Evolutionary conservation across 2,797 vertebrate species (phyloP), one percentile per base, ranked within the genome.

Genomic region (Apodemus agrarius): DNA sequence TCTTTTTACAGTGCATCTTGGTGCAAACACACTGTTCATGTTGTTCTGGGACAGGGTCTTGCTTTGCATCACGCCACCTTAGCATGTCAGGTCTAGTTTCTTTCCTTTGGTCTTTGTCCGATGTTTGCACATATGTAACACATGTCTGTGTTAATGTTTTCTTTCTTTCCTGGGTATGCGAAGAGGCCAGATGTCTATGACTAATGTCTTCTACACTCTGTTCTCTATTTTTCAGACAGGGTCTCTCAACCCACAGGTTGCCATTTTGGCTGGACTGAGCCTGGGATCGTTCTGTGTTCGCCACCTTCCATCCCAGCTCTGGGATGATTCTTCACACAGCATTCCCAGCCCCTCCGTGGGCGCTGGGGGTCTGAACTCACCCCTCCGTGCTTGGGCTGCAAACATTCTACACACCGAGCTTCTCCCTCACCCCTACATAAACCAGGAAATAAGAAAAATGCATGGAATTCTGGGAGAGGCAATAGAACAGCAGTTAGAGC

Each of bases 1-100:
- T 40, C 10, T 90, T 65, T 65, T 57, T n/a, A 89, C 75, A 91
- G 76, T n/a, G 95, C 22, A 82, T 89, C 46, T 76, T 86, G 85
- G 63, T 76, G 46, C 79, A 93, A 69, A 76, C 92, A 88, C 31
- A 83, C 13, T 40, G 37, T 11, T 83, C 8, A 2, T 26, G 19
- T 52, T 72, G 46, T 57, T 87, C 57, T 29, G 22, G 67, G 49
- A 19, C 34, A 74, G 2, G 46, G 67, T 37, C 69, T 37, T 72
- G 67, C n/a, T 37, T 72, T 72, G 8, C n/a, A 37, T 72, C 69
- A 10, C 9, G n/a, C 19, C 13, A 5, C 11, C 11, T 59, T 59
- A 59, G 37, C 69, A 29, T 17, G 4, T 29, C 21, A 37, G 34
- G 49, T 54, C 4, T 37, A 10, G n/a, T 69, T 69, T 52, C 19